phyloP scores from a whole-genome alignment of 2,113 vertebrate genomes.

The Oreotrochilus melanogaster region DNA sequence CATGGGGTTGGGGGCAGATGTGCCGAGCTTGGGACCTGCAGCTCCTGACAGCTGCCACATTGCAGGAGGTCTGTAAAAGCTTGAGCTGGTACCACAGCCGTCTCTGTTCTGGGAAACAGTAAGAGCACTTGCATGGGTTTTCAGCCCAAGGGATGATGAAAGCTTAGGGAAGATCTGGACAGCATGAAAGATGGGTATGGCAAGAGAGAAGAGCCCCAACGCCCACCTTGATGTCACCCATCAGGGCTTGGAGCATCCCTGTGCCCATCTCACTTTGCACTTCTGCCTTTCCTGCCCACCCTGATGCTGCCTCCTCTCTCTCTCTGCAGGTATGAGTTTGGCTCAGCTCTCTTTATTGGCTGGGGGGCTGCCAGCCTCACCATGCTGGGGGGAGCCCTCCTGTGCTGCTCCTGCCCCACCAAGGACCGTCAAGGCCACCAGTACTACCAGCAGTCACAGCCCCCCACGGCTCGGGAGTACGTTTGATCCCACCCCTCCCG shows the following conservation, averaged over 20 bases:
- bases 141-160: background rate
- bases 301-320: background rate
- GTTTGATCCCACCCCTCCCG: conserved; percentile 78
- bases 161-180: background rate
- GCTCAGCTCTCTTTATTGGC: conserved; percentile 92
- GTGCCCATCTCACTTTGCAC: background rate
- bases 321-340: conserved; percentile 90
- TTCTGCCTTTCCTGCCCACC: background rate
- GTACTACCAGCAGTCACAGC: conserved; percentile 89
- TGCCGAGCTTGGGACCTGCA: background rate
- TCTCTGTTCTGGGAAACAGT: background rate
- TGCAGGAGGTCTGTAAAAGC: background rate
- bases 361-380: conserved; percentile 92
- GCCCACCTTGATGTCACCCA: rapidly evolving
- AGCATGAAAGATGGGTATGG: background rate
- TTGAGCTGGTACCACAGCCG: rapidly evolving
- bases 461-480: conserved; percentile 90
- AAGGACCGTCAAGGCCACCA: conserved; percentile 85
- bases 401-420: conserved; percentile 93
- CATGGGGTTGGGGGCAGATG: rapidly evolving
- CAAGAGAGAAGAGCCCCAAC: background rate
- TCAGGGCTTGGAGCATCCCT: rapidly evolving
- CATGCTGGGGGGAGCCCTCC: conserved; percentile 90
- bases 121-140: rapidly evolving
- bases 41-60: background rate